Evolutionary conservation across 2,113 vertebrate species (phyloP).

Genomic region (Mus pahari): DNA sequence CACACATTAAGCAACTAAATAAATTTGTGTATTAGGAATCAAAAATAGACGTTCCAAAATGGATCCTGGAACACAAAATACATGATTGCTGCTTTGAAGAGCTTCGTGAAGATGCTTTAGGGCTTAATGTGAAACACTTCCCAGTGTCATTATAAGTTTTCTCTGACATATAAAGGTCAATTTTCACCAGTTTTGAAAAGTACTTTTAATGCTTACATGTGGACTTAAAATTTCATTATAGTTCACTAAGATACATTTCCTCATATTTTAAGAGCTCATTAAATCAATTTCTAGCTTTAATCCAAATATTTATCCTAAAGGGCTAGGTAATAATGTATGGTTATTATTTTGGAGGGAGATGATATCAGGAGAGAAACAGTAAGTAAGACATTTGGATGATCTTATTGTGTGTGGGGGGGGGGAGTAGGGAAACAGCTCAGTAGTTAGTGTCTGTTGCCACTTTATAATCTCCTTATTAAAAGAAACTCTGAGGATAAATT

Average conservation of each 20-base stretch:
- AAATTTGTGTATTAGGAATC: not conserved
- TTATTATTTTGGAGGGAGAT: conserved; percentile 29
- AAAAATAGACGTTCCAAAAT: not conserved
- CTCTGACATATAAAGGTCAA: not conserved
- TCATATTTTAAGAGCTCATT: not conserved
- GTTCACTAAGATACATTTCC: not conserved
- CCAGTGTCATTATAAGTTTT: not conserved
- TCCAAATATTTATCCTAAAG: not conserved
- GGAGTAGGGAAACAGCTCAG: not conserved
- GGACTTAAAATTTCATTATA: not conserved
- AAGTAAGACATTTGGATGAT: not conserved
- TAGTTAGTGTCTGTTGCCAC: not conserved
- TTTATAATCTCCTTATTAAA: not conserved
- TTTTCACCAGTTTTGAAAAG: not conserved
- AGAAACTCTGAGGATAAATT: not conserved
- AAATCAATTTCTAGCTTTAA: not conserved
- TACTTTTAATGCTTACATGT: not conserved
- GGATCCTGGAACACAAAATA: not conserved
- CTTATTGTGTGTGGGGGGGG: not conserved
- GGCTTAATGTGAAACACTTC: conserved; percentile 17
- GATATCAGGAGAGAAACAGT: not conserved
- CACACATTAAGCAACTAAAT: not conserved
- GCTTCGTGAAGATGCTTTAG: conserved; percentile 24
- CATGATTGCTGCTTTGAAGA: not conserved
- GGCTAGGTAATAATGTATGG: not conserved